Conservation (phyloP, 2,797 vertebrate genomes). For the Falco rusticolus region DNA sequence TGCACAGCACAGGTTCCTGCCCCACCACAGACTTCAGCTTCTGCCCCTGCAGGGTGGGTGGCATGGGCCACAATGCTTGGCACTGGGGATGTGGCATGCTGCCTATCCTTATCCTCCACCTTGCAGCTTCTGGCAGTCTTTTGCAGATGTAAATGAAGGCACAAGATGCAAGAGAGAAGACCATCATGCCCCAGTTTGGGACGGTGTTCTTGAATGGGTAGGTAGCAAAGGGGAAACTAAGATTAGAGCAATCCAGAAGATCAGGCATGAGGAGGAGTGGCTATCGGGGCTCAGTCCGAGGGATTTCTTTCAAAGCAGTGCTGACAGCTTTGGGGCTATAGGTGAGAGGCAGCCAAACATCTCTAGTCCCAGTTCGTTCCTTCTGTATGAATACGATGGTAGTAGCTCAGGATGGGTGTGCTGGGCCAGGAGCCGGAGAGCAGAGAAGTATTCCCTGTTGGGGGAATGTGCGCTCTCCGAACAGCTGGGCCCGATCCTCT, state of each 20-base stretch:
- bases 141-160: neutral
- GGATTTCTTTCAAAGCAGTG: neutral
- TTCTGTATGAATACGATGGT: neutral
- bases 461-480: neutral
- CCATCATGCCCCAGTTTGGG: neutral
- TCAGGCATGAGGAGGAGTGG: neutral
- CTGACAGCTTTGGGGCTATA: neutral
- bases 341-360: neutral
- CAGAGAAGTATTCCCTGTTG: neutral
- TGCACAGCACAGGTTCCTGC: neutral
- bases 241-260: neutral
- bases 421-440: slow-evolving; percentile 10
- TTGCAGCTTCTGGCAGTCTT: neutral
- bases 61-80: too few species aligned
- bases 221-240: neutral
- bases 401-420: neutral
- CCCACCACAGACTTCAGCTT: neutral
- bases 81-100: rapidly evolving
- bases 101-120: neutral
- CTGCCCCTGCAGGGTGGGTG: neutral
- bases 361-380: neutral
- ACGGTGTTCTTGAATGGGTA: neutral
- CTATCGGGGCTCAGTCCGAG: neutral
- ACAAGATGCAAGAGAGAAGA: neutral
- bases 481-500: neutral